Percentiles rank a stretch among this genome's conserved stretches.
Evolutionary conservation across 2,797 vertebrate species (phyloP).

Genomic region (Holocentrus rufus): DNA sequence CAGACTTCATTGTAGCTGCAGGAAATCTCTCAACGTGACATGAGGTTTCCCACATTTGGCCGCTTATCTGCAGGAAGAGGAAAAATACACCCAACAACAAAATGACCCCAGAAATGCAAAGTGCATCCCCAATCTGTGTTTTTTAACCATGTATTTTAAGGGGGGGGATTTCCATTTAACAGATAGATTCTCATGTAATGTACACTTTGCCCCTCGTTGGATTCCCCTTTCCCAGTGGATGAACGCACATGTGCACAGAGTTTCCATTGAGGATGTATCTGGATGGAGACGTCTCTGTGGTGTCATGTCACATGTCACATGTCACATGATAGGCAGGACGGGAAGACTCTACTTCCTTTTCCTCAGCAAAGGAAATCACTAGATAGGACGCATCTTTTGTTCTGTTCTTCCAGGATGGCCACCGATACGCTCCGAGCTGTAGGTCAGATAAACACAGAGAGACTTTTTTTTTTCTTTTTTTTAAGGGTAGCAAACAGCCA

Average conservation of each 20-base stretch:
- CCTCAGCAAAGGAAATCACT: conserved; percentile 66
- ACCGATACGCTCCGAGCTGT: conserved; percentile 47
- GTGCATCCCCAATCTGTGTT: too few species aligned
- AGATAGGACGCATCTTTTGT: conserved; percentile 67
- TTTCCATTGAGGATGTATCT: conserved; percentile 80
- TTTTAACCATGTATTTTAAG: too few species aligned
- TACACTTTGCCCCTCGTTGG: conserved; percentile 13
- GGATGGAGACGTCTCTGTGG: conserved; percentile 34
- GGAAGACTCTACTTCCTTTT: conserved; percentile 70
- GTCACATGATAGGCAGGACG: conserved; percentile 64
- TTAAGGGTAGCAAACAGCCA: conserved; percentile 10
- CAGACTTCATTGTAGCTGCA: too few species aligned
- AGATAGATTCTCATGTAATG: conserved; percentile 28
- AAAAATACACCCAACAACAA: too few species aligned
- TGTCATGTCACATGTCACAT: conserved; percentile 54
- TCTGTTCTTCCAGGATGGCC: conserved; percentile 57
- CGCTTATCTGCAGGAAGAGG: too few species aligned
- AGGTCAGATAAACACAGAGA: conserved; percentile 49
- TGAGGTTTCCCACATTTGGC: too few species aligned
- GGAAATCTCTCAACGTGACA: too few species aligned
- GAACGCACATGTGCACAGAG: conserved; percentile 28
- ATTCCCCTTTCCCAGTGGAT: background rate
- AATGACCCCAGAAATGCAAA: too few species aligned
- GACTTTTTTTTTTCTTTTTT: background rate
- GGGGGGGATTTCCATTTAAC: too few species aligned